Evolutionary conservation across 2,113 vertebrate genomes (phyloP).

Genomic region (Apteryx owenii): DNA sequence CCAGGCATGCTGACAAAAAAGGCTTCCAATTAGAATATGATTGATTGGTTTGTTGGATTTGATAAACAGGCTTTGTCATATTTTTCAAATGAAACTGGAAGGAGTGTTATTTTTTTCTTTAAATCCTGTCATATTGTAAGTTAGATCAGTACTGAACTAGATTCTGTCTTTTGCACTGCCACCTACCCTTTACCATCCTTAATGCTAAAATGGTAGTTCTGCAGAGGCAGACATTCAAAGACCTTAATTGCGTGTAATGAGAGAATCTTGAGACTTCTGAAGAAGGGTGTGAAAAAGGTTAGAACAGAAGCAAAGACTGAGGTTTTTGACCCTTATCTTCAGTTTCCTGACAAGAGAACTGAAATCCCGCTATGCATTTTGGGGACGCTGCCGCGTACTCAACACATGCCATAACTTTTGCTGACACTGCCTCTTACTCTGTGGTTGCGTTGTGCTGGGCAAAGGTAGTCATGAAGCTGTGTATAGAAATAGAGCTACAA

Average conservation of each 20-base stretch:
- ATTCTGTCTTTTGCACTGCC: neutral
- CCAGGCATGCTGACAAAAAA: conserved; percentile 54
- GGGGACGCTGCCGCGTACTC: accelerated
- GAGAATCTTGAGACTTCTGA: neutral
- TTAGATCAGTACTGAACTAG: neutral
- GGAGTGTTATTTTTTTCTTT: neutral
- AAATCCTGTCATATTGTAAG: neutral
- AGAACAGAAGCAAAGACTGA: neutral
- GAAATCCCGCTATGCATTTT: neutral
- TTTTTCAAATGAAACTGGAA: conserved; percentile 55
- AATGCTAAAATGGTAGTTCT: neutral
- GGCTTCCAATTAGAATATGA: conserved; percentile 66
- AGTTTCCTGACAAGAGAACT: neutral
- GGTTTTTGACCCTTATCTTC: neutral
- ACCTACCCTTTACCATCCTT: neutral
- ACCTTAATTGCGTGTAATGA: neutral
- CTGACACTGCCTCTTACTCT: neutral
- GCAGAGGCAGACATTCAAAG: neutral
- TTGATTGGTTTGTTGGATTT: conserved; percentile 65
- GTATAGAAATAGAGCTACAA: neutral
- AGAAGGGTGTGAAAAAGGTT: neutral
- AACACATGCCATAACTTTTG: neutral
- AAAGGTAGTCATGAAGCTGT: neutral
- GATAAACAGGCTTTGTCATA: conserved; percentile 63
- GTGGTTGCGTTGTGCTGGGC: neutral